A percentile compares a stretch with the other conserved stretches of the same genome.
These are phyloP conservation scores for Porites divaricata DNA, from an alignment of 92 coral and sea anemone genomes.

Conservation along the genomic window DNA sequence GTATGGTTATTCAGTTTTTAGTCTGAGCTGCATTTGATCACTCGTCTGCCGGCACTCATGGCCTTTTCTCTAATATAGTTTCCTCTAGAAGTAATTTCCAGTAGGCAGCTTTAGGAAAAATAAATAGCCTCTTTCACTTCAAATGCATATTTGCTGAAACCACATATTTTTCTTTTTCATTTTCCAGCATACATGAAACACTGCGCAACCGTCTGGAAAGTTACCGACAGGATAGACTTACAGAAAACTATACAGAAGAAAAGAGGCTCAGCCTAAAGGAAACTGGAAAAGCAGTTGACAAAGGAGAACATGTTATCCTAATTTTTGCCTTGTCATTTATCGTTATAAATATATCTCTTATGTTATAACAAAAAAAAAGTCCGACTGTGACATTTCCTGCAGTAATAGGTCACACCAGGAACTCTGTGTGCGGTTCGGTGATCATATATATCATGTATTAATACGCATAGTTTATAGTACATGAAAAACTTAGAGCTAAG, in stretches of 20 bases:
- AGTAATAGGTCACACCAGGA: background rate
- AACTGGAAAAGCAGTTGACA: slow-evolving; percentile 8
- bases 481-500: background rate
- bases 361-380: no score
- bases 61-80: no score
- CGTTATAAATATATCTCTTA: background rate
- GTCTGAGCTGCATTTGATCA: no score
- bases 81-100: no score
- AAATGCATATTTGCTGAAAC: no score
- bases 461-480: background rate
- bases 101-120: no score
- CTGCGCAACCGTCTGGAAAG: slow-evolving; percentile 35
- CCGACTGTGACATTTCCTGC: background rate
- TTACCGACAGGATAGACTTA: slow-evolving; percentile 16
- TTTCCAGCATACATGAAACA: slow-evolving; percentile 41
- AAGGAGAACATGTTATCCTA: slow-evolving; percentile 1
- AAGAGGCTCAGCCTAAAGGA: slow-evolving; percentile 29
- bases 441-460: background rate
- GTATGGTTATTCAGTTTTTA: no score
- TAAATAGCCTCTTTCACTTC: no score
- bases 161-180: background rate
- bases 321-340: background rate
- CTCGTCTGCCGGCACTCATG: no score
- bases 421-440: no score
- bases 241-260: slow-evolving; percentile 30